Evolutionary conservation across 2,113 vertebrate species (phyloP).

Genomic region (Scomber scombrus): DNA sequence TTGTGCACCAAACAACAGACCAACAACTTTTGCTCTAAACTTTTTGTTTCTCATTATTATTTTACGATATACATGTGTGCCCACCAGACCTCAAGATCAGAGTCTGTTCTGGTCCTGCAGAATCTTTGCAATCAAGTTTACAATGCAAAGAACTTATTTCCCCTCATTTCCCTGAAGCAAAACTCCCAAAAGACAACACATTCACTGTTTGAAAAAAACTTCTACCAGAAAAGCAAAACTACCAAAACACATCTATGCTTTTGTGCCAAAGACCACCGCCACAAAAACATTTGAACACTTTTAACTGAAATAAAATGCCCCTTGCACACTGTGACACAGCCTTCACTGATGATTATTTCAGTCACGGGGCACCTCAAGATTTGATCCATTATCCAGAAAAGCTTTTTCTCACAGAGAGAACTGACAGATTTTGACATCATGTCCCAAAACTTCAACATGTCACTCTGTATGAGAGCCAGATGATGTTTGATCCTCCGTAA

Average conservation of each 20-base stretch:
- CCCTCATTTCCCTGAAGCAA: slow-evolving; percentile 16
- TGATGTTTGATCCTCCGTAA: slow-evolving; percentile 46
- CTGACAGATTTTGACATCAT: slow-evolving; percentile 34
- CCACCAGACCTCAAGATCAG: not conserved
- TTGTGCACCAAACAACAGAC: too few species aligned
- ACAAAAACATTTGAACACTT: slow-evolving; percentile 8
- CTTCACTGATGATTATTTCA: not conserved
- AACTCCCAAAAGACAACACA: slow-evolving; percentile 48
- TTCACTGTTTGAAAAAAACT: slow-evolving; percentile 47
- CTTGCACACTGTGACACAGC: slow-evolving; percentile 1
- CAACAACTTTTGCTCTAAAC: not conserved
- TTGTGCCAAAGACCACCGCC: slow-evolving; percentile 35
- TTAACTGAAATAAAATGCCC: not conserved
- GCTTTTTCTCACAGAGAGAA: slow-evolving; percentile 22
- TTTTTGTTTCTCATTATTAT: not conserved
- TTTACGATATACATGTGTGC: not conserved
- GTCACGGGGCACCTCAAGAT: slow-evolving; percentile 19
- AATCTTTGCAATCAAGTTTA: slow-evolving; percentile 24
- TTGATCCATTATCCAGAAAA: not conserved
- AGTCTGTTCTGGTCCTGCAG: not conserved
- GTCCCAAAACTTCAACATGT: slow-evolving; percentile 49
- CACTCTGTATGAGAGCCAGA: slow-evolving; percentile 64
- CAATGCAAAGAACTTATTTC: slow-evolving; percentile 25
- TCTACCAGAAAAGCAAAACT: slow-evolving; percentile 41
- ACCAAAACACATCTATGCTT: slow-evolving; percentile 25